Evolutionary conservation across 2,888 invertebrate species (phyloP), one percentile per base, ranked within the genome.

Genomic region (Parnassius mnemosyne): DNA sequence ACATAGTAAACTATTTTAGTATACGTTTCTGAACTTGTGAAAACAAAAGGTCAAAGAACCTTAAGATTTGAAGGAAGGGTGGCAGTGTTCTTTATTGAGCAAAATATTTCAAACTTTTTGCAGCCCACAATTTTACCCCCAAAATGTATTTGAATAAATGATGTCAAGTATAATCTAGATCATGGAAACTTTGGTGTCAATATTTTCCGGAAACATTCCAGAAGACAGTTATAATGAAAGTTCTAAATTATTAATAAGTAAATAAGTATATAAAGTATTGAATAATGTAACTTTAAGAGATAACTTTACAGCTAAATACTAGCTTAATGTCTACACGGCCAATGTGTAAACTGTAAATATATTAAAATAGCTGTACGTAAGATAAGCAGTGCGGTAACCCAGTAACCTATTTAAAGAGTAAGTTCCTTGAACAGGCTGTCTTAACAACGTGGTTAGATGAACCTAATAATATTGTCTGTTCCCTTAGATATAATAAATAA

Each of bases 301-400:
- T 11, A 43, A 11, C 11, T 43, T 3, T 43, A 43, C 3, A 10
- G 10, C 11, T 43, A 11, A 10, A 11, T 10, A 43, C 10, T 43
- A 49, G 25, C 25, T 20, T 12, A 52, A 52, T 52, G 41, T 34
- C n/a, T n/a, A 20, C 43, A 53, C 9, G 12, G 10, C 12, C 46
- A 44, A 25, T 42, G 7, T 16, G 9, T 9, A 13, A 12, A 47
- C 47, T n/a, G 52, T 10, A 16, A 13, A 10, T 5, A n/a, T 7
- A 50, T 54, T 49, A 50, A 49, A 53, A 54, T 10, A 25, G 25
- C 2, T 10, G 9, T 16, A 43, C 56, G 46, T 16, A 53, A 54
- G 62, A 54, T 62, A 43, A 3, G 53, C 55, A 50, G 13, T 53
- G 57, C 13, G 57, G 53, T 57, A 58, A 62, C 62, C 57, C 57